A percentile compares a stretch with the other conserved stretches of the same genome.
phyloP scores from a whole-genome alignment of 2,888 invertebrate genomes.

The Machimus rusticus region DNA sequence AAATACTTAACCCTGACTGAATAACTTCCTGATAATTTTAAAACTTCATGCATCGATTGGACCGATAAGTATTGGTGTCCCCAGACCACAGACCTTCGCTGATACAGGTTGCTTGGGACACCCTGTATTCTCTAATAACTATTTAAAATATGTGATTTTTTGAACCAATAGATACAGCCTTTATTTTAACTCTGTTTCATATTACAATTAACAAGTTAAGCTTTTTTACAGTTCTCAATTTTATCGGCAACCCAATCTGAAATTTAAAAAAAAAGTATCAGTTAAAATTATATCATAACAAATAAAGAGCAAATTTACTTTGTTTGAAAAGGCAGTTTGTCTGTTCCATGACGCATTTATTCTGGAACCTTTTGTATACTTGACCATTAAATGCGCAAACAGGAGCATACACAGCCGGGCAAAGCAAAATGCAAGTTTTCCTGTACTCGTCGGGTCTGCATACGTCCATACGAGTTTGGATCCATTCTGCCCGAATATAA shows the following conservation, averaged over 20 bases:
- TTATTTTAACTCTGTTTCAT: neutral
- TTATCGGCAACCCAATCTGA: neutral
- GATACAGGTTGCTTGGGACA: no score
- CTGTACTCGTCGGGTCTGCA: neutral
- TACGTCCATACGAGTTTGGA: neutral
- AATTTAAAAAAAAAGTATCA: neutral
- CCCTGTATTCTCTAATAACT: no score
- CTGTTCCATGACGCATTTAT: conserved; percentile 6
- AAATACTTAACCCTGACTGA: no score
- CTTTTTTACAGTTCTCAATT: neutral
- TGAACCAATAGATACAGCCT: neutral
- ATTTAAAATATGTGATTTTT: no score
- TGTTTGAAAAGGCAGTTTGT: neutral
- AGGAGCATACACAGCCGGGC: conserved; percentile 11
- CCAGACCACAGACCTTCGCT: no score
- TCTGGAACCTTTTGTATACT: neutral
- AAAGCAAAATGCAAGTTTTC: neutral
- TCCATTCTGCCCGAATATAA: neutral
- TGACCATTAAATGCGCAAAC: conserved; percentile 35
- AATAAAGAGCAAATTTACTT: neutral
- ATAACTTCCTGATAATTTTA: no score
- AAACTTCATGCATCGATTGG: no score
- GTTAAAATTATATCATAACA: neutral
- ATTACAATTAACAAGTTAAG: neutral
- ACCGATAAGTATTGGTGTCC: no score